These are phyloP conservation scores for Melipona beecheii DNA, from an alignment of 2,888 invertebrate genomes.

Conservation along the genomic window DNA sequence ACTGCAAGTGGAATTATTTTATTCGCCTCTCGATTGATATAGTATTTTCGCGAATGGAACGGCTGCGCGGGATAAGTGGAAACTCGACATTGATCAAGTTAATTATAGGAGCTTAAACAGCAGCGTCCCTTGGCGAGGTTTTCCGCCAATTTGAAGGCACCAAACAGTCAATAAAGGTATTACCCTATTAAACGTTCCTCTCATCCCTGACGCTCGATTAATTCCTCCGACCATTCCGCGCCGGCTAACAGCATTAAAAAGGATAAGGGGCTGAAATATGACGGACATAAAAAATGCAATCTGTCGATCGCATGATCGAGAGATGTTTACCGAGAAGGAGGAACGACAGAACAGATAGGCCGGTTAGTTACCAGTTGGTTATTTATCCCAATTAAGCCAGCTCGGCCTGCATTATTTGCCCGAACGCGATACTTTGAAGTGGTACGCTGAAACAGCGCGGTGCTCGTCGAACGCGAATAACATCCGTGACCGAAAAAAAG, in stretches of 20 bases:
- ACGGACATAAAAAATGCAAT: conserved; percentile 17
- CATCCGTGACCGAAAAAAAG: neutral
- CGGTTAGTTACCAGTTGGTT: neutral
- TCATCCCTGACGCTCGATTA: conserved; percentile 12
- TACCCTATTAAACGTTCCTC: conserved; percentile 6
- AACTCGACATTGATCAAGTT: neutral
- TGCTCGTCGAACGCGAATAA: neutral
- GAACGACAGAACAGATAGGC: neutral
- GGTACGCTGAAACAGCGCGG: neutral
- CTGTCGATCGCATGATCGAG: neutral
- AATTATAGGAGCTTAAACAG: neutral
- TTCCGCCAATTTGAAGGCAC: conserved; percentile 5
- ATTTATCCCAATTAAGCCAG: conserved; percentile 19
- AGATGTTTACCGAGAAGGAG: neutral
- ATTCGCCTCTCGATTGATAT: neutral
- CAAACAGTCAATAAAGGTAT: conserved; percentile 7
- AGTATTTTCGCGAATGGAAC: neutral
- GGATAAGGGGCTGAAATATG: conserved; percentile 5
- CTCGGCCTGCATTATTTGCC: neutral
- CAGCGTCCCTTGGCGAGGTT: neutral
- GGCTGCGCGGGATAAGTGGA: neutral
- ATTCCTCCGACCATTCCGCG: neutral
- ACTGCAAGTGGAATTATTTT: no score
- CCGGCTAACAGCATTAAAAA: neutral
- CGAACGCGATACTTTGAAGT: neutral